Base-by-base conservation (phyloP, 2,888 invertebrate species). In the Ecliptopera silaceata region DNA sequence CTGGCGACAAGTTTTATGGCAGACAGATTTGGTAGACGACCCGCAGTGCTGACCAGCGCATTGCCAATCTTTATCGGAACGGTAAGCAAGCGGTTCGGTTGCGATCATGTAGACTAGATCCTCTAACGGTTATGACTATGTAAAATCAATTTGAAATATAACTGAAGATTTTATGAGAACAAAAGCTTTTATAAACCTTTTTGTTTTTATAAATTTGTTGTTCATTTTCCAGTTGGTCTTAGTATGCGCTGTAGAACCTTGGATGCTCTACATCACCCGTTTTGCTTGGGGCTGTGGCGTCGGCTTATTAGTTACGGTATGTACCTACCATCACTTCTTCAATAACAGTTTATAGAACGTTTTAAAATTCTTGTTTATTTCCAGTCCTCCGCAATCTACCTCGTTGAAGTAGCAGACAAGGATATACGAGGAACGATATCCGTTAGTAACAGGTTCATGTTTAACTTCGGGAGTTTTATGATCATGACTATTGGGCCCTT, bases 211-310 rank as follows among this genome's bases (percentile, higher is more conserved):
- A n/a, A n/a, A n/a, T n/a, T n/a, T n/a, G n/a, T n/a, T n/a, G n/a
- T n/a, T n/a, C n/a, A 15, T 36, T 15, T 83, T 83, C 41, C 76
- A 90, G 90, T 58, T 91, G 2, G 65, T 92, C 26, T 79, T 89
- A 10, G 72, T 88, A 4, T 67, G 74, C 10, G 86, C 88, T 0
- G 71, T 76, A 53, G 74, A 77, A 8, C 84, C 91, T 0, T 91
- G 89, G 79, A 68, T 89, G 56, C 74, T 93, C 1, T 92, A 85
- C 61, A 56, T 85, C 0, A 80, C 90, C 10, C 82, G 89, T 38
- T 85, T 92, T 52, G 71, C 92, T 12, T 91, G 91, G 80, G 93
- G 93, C 0, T 63, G 83, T 6, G 91, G 91, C 0, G 82, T 85
- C 0, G 93, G 93, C 3, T 81, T 93, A 65, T 77, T 84, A 36